Base-by-base conservation (phyloP, 1,140 invertebrate species). In the Drosophila pachea region DNA sequence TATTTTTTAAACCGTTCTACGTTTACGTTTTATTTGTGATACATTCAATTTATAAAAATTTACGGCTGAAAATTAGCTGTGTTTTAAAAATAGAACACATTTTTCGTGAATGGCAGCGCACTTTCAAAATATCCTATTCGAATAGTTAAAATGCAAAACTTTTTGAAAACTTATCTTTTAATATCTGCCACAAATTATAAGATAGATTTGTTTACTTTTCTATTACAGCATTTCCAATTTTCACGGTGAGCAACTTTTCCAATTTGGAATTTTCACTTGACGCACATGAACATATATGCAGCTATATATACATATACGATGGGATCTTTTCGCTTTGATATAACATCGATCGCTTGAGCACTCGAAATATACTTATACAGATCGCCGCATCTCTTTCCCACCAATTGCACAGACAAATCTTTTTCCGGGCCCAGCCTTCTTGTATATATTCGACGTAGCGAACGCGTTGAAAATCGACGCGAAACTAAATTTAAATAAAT, bases 81-180 rank as follows among this genome's bases (percentile, higher is more conserved):
- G 83, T 84, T 88, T 79, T 88, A 88, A 70, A 88, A 88, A 88
- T 88, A 88, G 86, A 79, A 84, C 81, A 74, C 60, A 73, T 71
- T 81, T 68, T 76, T 76, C 43, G 43, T 77, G 65, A 84, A 77
- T 81, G 74, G 82, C 81, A 77, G 76, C 76, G 59, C 59, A 86
- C 76, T 70, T 73, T 76, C 40, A 49, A 75, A 61, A 66, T 72
- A 69, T 82, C 40, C 63, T 48, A 59, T 56, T 22, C 61, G 43
- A 14, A 58, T 35, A 47, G 38, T 66, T 56, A 43, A 81, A 87
- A 86, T 83, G 75, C 81, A 77, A 73, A 53, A 49, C 47, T 50
- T 59, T 54, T 53, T n/a, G 1, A 0, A 9, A 50, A 73, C 54
- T 42, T 70, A 54, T 63, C 40, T 56, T 62, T 47, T 29, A 36